These are phyloP conservation scores for Idris sp. DNA, from an alignment of 1,140 invertebrate species.

Conservation along the genomic window DNA sequence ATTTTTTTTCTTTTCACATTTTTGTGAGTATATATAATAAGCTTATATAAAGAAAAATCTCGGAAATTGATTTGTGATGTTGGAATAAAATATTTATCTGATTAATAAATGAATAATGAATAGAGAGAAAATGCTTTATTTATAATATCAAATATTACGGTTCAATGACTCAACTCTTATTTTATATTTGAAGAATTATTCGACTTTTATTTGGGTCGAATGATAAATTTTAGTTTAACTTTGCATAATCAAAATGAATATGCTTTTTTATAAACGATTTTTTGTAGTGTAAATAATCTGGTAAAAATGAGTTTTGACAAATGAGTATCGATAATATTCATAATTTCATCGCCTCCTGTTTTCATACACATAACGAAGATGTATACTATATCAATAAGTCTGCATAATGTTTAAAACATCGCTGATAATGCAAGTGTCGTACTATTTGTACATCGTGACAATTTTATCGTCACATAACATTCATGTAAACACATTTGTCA, in stretches of 20 bases:
- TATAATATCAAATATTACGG: too few relatives aligned
- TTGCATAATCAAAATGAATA: too few relatives aligned
- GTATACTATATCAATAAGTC: slow-evolving; percentile 20
- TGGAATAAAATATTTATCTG: too few relatives aligned
- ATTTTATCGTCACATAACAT: slow-evolving; percentile 27
- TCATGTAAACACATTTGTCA: slow-evolving; percentile 15
- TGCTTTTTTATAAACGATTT: too few relatives aligned
- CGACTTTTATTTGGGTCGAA: too few relatives aligned
- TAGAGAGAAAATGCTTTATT: too few relatives aligned
- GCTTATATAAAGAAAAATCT: neutral
- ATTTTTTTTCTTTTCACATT: neutral
- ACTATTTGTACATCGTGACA: slow-evolving; percentile 14
- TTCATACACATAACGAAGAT: slow-evolving; percentile 42
- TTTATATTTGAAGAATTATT: too few relatives aligned
- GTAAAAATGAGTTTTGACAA: neutral
- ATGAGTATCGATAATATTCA: slow-evolving; percentile 14
- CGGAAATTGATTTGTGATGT: too few relatives aligned
- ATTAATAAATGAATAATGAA: too few relatives aligned
- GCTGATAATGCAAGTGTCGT: slow-evolving; percentile 14
- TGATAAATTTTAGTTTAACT: too few relatives aligned
- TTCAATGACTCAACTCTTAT: too few relatives aligned
- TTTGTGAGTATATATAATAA: neutral
- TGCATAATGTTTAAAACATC: slow-evolving; percentile 25
- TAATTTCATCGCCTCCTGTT: slow-evolving; percentile 9
- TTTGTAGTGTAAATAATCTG: neutral